Percentiles rank a stretch among this genome's conserved stretches.
These are phyloP conservation scores for Philonicus albiceps DNA, from an alignment of 2,888 invertebrate genomes.

Conservation along the genomic window DNA sequence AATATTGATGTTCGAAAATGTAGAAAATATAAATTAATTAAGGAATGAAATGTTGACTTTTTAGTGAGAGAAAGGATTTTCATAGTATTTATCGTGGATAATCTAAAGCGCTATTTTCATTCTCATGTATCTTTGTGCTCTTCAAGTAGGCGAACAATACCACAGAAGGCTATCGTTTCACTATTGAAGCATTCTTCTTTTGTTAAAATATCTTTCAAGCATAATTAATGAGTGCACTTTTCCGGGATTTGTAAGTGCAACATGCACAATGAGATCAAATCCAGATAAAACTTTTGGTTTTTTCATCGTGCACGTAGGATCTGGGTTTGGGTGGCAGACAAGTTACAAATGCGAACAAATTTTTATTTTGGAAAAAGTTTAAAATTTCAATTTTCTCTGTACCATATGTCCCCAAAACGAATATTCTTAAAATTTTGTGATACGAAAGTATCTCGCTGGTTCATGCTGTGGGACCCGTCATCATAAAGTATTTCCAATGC, in stretches of 20 bases:
- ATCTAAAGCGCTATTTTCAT: background rate
- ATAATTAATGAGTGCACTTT: background rate
- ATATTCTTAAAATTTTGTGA: background rate
- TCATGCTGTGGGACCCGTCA: background rate
- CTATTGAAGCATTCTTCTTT: background rate
- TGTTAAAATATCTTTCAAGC: background rate
- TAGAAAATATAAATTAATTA: background rate
- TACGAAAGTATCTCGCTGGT: background rate
- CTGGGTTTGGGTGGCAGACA: background rate
- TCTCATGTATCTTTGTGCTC: background rate
- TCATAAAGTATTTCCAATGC: conserved; percentile 30
- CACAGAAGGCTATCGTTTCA: background rate
- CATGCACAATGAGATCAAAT: background rate
- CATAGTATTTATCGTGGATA: background rate
- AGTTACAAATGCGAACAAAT: background rate
- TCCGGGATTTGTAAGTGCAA: background rate
- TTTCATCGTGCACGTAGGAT: background rate
- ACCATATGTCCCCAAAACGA: background rate
- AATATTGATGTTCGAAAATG: too few relatives aligned
- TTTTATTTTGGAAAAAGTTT: background rate
- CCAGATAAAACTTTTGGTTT: background rate
- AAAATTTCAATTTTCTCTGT: background rate
- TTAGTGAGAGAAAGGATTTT: background rate
- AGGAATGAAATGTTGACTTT: background rate
- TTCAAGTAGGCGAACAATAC: background rate